These are phyloP conservation scores for Fundulus diaphanus DNA, from an alignment of 2,797 vertebrate genomes.

Conservation along the genomic window DNA sequence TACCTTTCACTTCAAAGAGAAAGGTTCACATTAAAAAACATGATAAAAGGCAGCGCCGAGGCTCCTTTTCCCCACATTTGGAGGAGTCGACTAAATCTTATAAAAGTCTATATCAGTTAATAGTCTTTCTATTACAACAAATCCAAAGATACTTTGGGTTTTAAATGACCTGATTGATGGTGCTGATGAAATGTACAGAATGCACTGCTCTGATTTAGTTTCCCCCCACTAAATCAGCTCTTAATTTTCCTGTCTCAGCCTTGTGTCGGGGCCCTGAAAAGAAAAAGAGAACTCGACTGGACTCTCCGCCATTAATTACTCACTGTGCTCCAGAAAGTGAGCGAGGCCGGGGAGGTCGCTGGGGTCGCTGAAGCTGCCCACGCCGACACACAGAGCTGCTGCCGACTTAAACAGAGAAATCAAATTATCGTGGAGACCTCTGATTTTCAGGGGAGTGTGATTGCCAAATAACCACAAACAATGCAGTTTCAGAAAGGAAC, in stretches of 20 bases:
- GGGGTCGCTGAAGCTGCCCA: slow-evolving; percentile 97
- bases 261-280: background rate
- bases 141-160: background rate
- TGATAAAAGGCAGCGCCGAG: slow-evolving; percentile 2
- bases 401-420: slow-evolving; percentile 84
- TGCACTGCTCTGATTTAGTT: too few relatives aligned
- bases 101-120: background rate
- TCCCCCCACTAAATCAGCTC: background rate
- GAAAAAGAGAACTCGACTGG: slow-evolving; percentile 7
- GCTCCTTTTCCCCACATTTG: background rate
- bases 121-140: background rate
- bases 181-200: background rate
- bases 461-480: background rate
- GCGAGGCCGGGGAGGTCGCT: slow-evolving; percentile 94
- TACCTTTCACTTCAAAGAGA: slow-evolving; percentile 11
- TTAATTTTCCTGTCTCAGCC: background rate
- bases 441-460: background rate
- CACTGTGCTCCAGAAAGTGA: slow-evolving; percentile 98
- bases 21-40: background rate
- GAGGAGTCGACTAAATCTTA: background rate
- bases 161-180: background rate
- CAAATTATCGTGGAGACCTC: slow-evolving; percentile 9
- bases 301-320: slow-evolving; percentile 64
- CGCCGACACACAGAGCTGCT: slow-evolving; percentile 93
- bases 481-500: background rate